Evolutionary conservation across 1,140 invertebrate genomes (phyloP), one percentile per base, ranked within the genome.

Genomic region (Drosophila paulistorum): DNA sequence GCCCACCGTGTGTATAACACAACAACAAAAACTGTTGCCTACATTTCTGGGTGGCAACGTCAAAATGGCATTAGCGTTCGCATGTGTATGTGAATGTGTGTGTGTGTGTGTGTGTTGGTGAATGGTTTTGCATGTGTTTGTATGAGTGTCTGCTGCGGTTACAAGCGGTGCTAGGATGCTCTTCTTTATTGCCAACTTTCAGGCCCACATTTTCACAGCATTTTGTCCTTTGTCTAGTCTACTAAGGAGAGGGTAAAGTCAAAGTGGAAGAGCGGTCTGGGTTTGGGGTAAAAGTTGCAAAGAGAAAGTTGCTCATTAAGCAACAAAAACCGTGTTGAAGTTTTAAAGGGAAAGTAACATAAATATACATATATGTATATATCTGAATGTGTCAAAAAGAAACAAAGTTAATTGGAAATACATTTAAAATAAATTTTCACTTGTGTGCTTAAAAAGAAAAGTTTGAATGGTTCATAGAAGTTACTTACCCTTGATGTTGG

Each of bases 1-100:
- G 26, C 39, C 20, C 57, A 20, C 33, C 33, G 39, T 60, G 7
- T 58, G 39, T 20, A 58, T 39, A 41, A 35, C 37, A 17, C 11
- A 57, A 61, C 35, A 13, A 54, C 62, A 58, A 57, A 58, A 63
- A 66, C 45, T 65, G 30, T 51, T 42, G 35, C 60, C 65, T 23
- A 35, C 20, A 66, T 59, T 59, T 59, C 17, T 9, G 55, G 57
- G 57, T 37, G 57, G 57, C 57, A 59, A 59, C 57, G 57, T 59
- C 57, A 59, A 59, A 59, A 59, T 59, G 57, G 57, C 57, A 59
- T 59, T 59, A 59, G 33, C 57, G 57, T 17, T 37, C 33, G 14
- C 30, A 11, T 23, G 9, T 23, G 17, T 11, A 7, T 9, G 3
- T 11, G 9, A 6, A 35, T 39, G 57, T 37, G 33, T 17, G n/a